Conservation (phyloP, 2,888 invertebrate species). For the Tenthredo scrophulariae region DNA sequence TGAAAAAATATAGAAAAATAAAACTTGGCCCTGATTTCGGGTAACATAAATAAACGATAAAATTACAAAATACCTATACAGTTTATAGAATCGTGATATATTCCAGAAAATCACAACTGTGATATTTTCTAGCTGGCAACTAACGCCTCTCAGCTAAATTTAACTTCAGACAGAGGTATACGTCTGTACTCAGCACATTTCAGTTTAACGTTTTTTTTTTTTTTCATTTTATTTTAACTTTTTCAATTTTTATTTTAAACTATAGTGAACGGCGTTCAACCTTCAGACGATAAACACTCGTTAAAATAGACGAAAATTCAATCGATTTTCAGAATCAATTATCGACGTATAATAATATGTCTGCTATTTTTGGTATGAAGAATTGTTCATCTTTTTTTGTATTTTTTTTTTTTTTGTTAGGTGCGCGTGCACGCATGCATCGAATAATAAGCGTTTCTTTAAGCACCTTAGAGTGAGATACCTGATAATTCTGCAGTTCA, state of each 20-base stretch:
- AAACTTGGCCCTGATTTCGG: neutral
- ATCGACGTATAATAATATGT: neutral
- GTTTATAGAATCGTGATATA: neutral
- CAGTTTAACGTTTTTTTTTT: neutral
- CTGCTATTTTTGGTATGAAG: neutral
- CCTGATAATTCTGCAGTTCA: conserved; percentile 32
- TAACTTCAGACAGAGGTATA: conserved; percentile 10
- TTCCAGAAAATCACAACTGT: neutral
- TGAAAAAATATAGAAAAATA: neutral
- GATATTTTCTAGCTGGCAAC: conserved; percentile 2
- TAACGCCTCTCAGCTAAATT: neutral
- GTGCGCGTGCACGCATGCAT: conserved; percentile 39
- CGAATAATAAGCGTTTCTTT: neutral
- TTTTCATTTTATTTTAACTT: neutral
- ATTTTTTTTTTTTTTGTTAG: neutral
- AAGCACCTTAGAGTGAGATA: conserved; percentile 38
- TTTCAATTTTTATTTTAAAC: neutral
- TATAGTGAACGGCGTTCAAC: neutral
- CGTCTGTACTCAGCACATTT: neutral
- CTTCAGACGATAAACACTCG: neutral
- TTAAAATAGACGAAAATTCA: neutral
- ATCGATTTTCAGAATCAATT: neutral
- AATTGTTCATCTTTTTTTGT: neutral
- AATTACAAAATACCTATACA: neutral
- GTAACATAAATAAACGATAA: neutral